Base-by-base conservation (phyloP, 92 coral and sea anemone species). In the Heliopora coerulea region DNA sequence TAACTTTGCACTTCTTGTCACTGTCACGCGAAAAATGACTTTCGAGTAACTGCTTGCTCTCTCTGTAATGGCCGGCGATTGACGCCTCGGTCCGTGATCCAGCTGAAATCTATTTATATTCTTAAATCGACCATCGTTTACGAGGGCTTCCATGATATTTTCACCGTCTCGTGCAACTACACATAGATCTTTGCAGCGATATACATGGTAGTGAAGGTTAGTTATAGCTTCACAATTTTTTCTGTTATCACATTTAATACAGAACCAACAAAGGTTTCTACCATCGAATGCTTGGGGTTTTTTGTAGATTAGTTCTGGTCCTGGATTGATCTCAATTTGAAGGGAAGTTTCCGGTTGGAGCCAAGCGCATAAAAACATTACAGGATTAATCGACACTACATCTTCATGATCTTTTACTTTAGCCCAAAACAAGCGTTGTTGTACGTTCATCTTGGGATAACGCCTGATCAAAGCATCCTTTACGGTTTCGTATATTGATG, bases 121-220 rank as follows among this genome's bases (percentile, higher is more conserved):
- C 26, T 17, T 66, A 18, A 66, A 66, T 29, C 73, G 31, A 6
- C 52, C 49, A 44, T 66, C 73, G 0, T 17, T 42, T 26, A 1
- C 32, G 20, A 66, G 18, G 0, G 73, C 73, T 1, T 41, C 73
- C 0, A 10, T 8, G 14, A 40, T 0, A 12, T 11, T 40, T 46
- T 66, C 18, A 25, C 1, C 73, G 8, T 21, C 35, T 5, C 13
- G 20, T 0, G 73, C 73, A 0, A 9, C 32, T 2, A 66, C 73
- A 44, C 73, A 66, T 11, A 66, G 20, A 28, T 66, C 73, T 21
- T 29, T 24, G 3, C 25, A 11, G 3, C 37, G 17, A n/a, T 41
- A 27, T 20, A 24, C 12, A 2, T 66, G 7, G 24, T 41, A 23
- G n/a, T 11, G 56, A 1, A 66, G 20, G 0, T 66, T 2, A 0